Conservation (phyloP, 2,888 invertebrate species). For the Andrena marginata region DNA sequence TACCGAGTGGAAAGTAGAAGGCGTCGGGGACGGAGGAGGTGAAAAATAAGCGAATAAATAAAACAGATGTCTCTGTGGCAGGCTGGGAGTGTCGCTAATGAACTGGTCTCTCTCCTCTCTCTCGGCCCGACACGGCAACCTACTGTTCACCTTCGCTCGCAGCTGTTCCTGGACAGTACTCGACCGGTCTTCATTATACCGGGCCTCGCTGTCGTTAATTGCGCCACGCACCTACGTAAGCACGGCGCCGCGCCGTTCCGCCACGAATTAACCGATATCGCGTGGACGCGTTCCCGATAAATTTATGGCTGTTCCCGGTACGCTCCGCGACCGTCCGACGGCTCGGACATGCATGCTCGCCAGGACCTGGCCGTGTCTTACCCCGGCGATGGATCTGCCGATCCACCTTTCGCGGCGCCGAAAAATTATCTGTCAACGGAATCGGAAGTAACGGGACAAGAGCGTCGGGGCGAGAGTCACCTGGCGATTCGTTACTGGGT, state of each 20-base stretch:
- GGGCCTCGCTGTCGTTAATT: conserved; percentile 80
- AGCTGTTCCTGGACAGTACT: conserved; percentile 70
- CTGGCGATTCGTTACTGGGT: not conserved
- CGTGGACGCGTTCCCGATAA: conserved; percentile 63
- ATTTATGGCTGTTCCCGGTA: conserved; percentile 68
- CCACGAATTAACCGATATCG: conserved; percentile 76
- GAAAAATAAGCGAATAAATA: conserved; percentile 79
- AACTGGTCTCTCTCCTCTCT: conserved; percentile 82
- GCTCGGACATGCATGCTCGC: not conserved
- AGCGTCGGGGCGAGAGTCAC: not conserved
- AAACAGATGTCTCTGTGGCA: conserved; percentile 82
- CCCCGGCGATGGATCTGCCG: not conserved
- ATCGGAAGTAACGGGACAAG: not conserved
- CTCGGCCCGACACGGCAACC: conserved; percentile 55
- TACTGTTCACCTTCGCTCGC: conserved; percentile 61
- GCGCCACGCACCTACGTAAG: conserved; percentile 79
- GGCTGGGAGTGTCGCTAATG: conserved; percentile 83
- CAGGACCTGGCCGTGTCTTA: not conserved
- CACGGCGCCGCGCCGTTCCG: conserved; percentile 71
- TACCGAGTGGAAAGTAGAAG: conserved; percentile 21
- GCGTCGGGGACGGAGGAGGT: conserved; percentile 47
- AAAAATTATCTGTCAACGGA: conserved; percentile 25
- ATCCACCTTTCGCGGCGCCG: conserved; percentile 13
- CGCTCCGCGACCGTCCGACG: conserved; percentile 2
- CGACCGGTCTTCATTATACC: conserved; percentile 82